phyloP scores from a whole-genome alignment of 2,888 invertebrate species.

The Lithophane leautieri region DNA sequence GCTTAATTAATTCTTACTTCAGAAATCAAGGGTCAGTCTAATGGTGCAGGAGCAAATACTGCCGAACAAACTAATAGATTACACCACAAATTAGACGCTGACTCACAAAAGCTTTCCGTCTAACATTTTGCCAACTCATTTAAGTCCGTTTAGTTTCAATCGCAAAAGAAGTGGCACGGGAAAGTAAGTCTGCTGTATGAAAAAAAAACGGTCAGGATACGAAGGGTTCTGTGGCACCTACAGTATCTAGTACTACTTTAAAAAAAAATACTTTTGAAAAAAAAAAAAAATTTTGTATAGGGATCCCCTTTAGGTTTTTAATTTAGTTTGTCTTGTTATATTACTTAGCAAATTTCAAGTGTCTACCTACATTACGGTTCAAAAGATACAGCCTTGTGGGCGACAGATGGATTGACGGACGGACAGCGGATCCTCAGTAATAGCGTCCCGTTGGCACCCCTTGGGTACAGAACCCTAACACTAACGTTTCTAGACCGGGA shows the following conservation, averaged over 20 bases:
- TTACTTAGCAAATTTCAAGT: no score
- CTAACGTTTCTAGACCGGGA: background rate
- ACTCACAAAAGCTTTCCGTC: constrained; percentile 35
- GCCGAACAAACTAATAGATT: background rate
- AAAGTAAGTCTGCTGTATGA: constrained; percentile 14
- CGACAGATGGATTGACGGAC: background rate
- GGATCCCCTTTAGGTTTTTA: background rate
- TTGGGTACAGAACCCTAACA: background rate
- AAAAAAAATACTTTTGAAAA: no score
- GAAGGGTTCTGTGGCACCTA: background rate
- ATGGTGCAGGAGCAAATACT: background rate
- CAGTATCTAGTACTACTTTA: background rate
- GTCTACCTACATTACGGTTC: background rate
- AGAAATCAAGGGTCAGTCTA: background rate
- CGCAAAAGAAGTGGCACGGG: constrained; percentile 29
- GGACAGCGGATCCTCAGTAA: background rate
- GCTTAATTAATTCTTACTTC: background rate
- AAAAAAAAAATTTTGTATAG: no score
- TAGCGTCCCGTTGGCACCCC: background rate
- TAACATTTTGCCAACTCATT: constrained; percentile 51
- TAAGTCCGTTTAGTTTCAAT: constrained; percentile 56
- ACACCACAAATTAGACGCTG: constrained; percentile 31
- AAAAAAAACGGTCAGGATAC: constrained; percentile 17
- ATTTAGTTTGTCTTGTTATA: background rate
- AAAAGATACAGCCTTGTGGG: background rate